phyloP scores from a whole-genome alignment of 2,797 vertebrate species.

The Cheirogaleus major region DNA sequence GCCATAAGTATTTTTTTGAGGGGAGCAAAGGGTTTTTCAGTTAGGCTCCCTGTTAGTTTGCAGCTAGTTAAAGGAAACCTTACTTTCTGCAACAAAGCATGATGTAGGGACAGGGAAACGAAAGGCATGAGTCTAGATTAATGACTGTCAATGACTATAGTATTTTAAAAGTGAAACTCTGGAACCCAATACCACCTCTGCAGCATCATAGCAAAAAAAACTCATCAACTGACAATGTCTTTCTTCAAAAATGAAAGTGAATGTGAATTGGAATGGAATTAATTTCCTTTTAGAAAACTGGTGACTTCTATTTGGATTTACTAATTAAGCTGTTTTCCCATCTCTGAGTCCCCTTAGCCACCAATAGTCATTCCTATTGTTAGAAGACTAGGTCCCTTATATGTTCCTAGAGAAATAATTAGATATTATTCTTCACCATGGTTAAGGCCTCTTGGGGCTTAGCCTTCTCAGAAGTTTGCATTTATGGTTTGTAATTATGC shows the following conservation, averaged over 20 bases:
- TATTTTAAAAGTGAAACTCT: not conserved
- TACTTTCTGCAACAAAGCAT: not conserved
- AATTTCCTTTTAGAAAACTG: constrained; percentile 12
- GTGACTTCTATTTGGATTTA: not conserved
- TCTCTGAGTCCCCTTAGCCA: constrained; percentile 16
- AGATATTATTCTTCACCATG: constrained; percentile 46
- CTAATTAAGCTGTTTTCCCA: not conserved
- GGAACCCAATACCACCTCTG: not conserved
- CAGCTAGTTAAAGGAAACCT: not conserved
- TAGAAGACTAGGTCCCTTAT: constrained; percentile 54
- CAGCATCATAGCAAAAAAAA: not conserved
- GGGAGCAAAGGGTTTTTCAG: not conserved
- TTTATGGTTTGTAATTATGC: constrained; percentile 71
- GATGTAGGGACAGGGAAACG: not conserved
- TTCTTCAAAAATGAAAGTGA: not conserved
- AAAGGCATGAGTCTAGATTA: not conserved
- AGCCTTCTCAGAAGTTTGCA: constrained; percentile 49
- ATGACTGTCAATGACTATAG: not conserved
- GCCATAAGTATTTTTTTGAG: not conserved
- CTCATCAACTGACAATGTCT: not conserved
- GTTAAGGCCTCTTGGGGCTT: constrained; percentile 43
- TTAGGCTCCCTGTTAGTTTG: not conserved
- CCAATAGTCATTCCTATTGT: constrained; percentile 66
- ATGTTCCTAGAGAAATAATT: constrained; percentile 75
- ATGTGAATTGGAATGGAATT: not conserved